These are phyloP conservation scores for Pheosia tremula DNA, from an alignment of 2,888 invertebrate species.

Conservation along the genomic window DNA sequence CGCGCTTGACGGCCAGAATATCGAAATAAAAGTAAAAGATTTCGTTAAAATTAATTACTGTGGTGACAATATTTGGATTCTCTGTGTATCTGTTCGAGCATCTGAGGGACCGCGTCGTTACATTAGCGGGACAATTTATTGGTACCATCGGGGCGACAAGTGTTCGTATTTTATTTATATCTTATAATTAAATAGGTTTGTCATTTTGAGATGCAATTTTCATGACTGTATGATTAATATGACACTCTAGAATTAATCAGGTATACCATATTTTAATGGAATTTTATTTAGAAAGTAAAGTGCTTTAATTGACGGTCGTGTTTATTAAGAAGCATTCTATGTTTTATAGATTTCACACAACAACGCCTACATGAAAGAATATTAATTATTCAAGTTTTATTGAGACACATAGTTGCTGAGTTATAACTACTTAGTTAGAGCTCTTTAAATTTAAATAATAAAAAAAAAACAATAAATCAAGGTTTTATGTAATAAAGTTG, in stretches of 20 bases:
- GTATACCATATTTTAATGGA: background rate
- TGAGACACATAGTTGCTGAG: too few relatives aligned
- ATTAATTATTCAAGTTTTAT: too few relatives aligned
- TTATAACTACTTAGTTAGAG: too few relatives aligned
- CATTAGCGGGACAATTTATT: conserved; percentile 51
- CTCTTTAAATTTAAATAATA: too few relatives aligned
- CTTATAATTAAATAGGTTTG: conserved; percentile 1
- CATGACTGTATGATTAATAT: conserved; percentile 3
- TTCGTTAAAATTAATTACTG: conserved; percentile 39
- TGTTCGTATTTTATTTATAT: background rate
- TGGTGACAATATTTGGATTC: conserved; percentile 42
- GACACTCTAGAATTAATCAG: background rate
- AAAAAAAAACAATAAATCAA: too few relatives aligned
- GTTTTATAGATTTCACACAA: background rate
- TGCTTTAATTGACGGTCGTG: background rate
- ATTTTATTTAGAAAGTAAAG: conserved; percentile 8
- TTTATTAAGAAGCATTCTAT: background rate
- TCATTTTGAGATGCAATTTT: conserved; percentile 1
- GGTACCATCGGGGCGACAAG: conserved; percentile 40
- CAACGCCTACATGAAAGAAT: background rate
- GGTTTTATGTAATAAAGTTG: too few relatives aligned
- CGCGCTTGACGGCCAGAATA: background rate
- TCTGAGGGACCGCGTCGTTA: conserved; percentile 38
- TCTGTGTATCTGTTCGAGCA: conserved; percentile 34
- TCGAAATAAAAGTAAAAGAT: conserved; percentile 18